Conservation (phyloP, 2,888 invertebrate genomes). For the Drosophila putrida region DNA sequence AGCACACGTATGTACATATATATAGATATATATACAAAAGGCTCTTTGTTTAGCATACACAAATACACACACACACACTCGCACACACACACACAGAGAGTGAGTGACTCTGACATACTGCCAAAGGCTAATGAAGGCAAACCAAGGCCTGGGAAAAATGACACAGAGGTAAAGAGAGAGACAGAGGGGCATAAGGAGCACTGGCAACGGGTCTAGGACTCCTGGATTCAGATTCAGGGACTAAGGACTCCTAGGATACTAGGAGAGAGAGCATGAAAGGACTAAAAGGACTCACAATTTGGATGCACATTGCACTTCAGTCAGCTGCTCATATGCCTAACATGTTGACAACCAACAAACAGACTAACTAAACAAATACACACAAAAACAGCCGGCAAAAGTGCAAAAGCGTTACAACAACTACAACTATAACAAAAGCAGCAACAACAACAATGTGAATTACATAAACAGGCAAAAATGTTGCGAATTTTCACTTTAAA, state of each 20-base stretch:
- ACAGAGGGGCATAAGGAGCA: not conserved
- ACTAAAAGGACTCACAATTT: slow-evolving; percentile 26
- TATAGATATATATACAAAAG: slow-evolving; percentile 47
- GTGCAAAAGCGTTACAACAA: slow-evolving; percentile 58
- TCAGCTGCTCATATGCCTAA: slow-evolving; percentile 61
- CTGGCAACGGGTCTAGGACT: slow-evolving; percentile 53
- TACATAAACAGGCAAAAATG: slow-evolving; percentile 44
- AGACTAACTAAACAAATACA: slow-evolving; percentile 67
- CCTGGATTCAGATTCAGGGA: slow-evolving; percentile 21
- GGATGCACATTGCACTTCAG: slow-evolving; percentile 47
- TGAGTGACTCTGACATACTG: slow-evolving; percentile 72
- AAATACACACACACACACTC: slow-evolving; percentile 18
- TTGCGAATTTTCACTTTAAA: slow-evolving; percentile 14
- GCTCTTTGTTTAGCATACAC: slow-evolving; percentile 62
- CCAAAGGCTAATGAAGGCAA: slow-evolving; percentile 77
- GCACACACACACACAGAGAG: slow-evolving; percentile 5
- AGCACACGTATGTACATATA: slow-evolving; percentile 22
- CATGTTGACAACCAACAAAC: slow-evolving; percentile 75
- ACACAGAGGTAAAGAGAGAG: slow-evolving; percentile 3
- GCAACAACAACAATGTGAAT: slow-evolving; percentile 34
- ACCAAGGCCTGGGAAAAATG: slow-evolving; percentile 34
- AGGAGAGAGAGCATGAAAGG: not conserved
- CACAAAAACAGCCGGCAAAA: slow-evolving; percentile 63
- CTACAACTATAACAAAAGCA: slow-evolving; percentile 27
- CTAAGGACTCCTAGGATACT: not conserved